Evolutionary conservation across 2,113 vertebrate species (phyloP), one percentile per base, ranked within the genome.

Genomic region (Halcyon malimbica): DNA sequence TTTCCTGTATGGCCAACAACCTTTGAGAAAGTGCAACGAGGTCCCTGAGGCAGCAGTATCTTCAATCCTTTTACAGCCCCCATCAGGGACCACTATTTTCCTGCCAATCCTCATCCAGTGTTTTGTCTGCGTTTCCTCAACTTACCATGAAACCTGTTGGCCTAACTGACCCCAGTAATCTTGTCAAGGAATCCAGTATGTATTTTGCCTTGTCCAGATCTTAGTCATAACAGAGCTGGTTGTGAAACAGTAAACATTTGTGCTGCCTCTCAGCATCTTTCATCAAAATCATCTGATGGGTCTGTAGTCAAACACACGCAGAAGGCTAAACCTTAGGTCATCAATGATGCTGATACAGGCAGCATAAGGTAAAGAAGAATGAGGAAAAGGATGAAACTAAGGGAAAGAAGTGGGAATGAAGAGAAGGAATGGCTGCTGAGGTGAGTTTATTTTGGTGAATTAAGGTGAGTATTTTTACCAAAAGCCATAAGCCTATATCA

Each of bases 261-360:
- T 71, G 37, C 62, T 81, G 8, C n/a, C 67, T 19, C 48, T 60
- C 39, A 42, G 19, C 17, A 54, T 39, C 39, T 56, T 87, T 86
- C 14, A 29, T 77, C 59, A 78, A 41, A 81, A 50, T 50, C 5
- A 2, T 31, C 10, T 74, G 50, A 26, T 59, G 13, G 7, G 31
- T 60, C 57, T 3, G 0, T 42, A 41, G 7, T 5, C 11, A 4
- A 41, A 18, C 16, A 54, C 6, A 2, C 0, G 2, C n/a, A 79
- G 42, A 59, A 71, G 13, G 29, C 37, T 78, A 18, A 78, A 41
- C 29, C 6, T 56, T 28, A 18, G 37, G 23, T 67, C 26, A 56
- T 39, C 0, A 0, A 3, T 78, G n/a, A 42, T 25, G 19, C 62
- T 92, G 75, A 64, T 53, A 57, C 7, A 56, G 70, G 12, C 20